Base-by-base conservation (phyloP, 2,888 invertebrate species). In the Leptinotarsa haldemani region DNA sequence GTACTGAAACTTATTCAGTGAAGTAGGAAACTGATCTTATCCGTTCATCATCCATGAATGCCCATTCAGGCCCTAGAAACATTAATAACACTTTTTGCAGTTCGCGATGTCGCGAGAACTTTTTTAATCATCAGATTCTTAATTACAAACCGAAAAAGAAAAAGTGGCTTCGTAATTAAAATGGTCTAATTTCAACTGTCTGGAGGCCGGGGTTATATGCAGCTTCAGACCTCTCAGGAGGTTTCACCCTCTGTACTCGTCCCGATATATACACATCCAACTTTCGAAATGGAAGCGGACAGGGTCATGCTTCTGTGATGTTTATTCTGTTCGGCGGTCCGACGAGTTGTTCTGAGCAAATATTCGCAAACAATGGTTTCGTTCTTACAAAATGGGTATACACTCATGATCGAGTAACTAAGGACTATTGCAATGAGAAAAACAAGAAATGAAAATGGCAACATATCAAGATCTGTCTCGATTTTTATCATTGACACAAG, bases 51-150 rank as follows among this genome's bases (percentile, higher is more conserved):
- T 9, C 30, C 52, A 66, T 50, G 50, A 68, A 68, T 67, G 46
- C 56, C 53, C 56, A 56, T 53, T 30, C 13, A 53, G 53, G n/a
- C 53, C 40, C 30, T 53, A 20, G n/a, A 66, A 68, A 46, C 68
- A 68, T 56, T 68, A 56, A 47, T 68, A 68, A 68, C 52, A 56
- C 68, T 68, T 56, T 18, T 67, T 40, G 2, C 20, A 56, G 56
- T 68, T 68, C 20, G n/a, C n/a, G 13, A 56, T 68, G 68, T 68
- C 68, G 47, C 56, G 30, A 46, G 56, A 75, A 75, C 75, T 75
- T 75, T 75, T 75, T 75, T 75, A 75, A 75, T 75, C 69, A 72
- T 71, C 71, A 56, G 56, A 69, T 74, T 65, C 71, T 74, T 69
- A 65, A 74, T 72, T 72, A 72, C 64, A 53, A 72, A 72, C 72